Conservation (phyloP, 1,140 invertebrate genomes). For the Sesamia nonagrioides region DNA sequence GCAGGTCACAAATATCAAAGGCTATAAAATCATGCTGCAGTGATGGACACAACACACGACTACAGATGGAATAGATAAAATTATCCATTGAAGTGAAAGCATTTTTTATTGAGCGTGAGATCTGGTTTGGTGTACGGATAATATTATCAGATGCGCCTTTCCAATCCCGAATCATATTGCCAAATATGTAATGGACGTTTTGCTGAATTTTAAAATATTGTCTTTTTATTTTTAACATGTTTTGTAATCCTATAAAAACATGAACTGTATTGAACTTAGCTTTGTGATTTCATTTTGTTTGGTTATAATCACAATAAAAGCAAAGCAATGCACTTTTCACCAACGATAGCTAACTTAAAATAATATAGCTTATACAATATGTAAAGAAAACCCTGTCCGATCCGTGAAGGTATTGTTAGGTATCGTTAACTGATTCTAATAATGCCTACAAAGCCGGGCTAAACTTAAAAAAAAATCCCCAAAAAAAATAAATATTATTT, state of each 20-base stretch:
- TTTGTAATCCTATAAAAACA: neutral
- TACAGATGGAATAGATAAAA: conserved; percentile 41
- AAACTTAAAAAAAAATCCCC: too few relatives aligned
- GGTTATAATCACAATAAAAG: neutral
- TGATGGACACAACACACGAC: conserved; percentile 13
- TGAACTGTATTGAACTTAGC: neutral
- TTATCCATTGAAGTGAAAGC: conserved; percentile 44
- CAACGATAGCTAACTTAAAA: neutral
- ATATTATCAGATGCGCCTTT: conserved; percentile 37
- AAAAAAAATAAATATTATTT: too few relatives aligned
- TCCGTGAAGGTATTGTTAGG: too few relatives aligned
- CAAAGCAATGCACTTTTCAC: neutral
- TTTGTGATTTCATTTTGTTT: neutral
- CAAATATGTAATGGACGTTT: conserved; percentile 4
- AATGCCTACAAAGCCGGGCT: too few relatives aligned
- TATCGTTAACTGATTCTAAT: too few relatives aligned
- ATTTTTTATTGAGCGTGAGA: conserved; percentile 47
- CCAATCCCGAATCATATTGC: neutral
- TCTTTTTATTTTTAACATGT: neutral
- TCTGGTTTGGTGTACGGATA: conserved; percentile 34
- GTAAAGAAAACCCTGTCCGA: too few relatives aligned
- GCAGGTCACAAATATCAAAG: conserved; percentile 8
- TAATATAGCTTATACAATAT: too few relatives aligned
- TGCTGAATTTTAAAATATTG: neutral
- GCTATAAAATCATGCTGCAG: conserved; percentile 19